phyloP scores from a whole-genome alignment of 2,888 invertebrate species.

The Eupithecia tripunctaria region DNA sequence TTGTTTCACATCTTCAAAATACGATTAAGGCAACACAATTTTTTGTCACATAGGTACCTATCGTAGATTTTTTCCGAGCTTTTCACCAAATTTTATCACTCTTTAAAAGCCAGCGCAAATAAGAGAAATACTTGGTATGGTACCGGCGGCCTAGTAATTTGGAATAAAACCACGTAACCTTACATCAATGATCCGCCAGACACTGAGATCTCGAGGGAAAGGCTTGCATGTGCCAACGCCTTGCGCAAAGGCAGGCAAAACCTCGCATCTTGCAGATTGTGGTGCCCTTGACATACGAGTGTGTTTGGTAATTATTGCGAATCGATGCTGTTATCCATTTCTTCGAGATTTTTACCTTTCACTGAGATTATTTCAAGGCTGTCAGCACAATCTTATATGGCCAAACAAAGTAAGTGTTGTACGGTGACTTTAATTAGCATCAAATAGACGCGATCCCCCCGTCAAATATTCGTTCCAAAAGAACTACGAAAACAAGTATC shows the following conservation, averaged over 20 bases:
- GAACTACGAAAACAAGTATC: background rate
- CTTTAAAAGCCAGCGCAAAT: background rate
- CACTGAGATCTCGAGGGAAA: conserved; percentile 9
- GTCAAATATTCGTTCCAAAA: background rate
- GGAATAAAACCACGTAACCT: conserved; percentile 5
- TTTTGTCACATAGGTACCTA: background rate
- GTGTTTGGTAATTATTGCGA: background rate
- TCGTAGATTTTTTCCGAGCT: background rate
- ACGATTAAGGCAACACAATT: background rate
- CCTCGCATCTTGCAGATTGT: conserved; percentile 6
- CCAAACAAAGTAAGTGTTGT: background rate
- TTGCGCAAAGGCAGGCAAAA: conserved; percentile 11
- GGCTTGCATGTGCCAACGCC: background rate
- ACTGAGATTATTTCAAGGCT: background rate
- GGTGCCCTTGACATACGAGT: background rate
- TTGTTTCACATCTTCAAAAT: background rate
- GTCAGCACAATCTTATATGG: background rate
- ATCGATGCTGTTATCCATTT: background rate
- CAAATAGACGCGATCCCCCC: background rate
- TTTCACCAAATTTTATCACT: background rate
- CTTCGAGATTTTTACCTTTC: background rate
- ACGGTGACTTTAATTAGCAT: background rate
- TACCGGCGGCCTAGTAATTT: background rate
- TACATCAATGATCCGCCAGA: background rate
- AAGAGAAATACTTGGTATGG: background rate